Evolutionary conservation across 1,140 invertebrate species (phyloP), one percentile per base, ranked within the genome.

Genomic region (Temnothorax curvispinosus): DNA sequence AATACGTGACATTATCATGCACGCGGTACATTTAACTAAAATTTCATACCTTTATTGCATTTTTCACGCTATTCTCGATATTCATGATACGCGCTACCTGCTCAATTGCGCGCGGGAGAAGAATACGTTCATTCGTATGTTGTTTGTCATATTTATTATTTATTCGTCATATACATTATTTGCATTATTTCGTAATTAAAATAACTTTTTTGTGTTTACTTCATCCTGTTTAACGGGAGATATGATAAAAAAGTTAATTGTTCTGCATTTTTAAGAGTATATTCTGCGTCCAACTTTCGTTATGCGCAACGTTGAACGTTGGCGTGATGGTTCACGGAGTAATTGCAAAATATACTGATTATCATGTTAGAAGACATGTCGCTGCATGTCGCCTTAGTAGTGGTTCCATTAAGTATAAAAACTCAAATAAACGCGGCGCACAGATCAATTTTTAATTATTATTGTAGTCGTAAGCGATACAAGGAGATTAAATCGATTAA

Each of bases 201-300:
- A 35, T 81, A 81, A 81, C 56, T 71, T n/a, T 15, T 71, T 81
- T 52, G 50, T 27, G 8, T 54, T 69, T 52, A 67, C 58, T 56
- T 27, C 15, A 41, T 27, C 4, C 15, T 44, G 21, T 41, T 81
- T 54, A 52, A 56, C n/a, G 8, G 13, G 15, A 27, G 27, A 13
- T 27, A 41, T 38, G 71, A 35, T 21, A 18, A 18, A 81, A 81
- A 71, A 56, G 64, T 71, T 81, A 71, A 69, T 80, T 69, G 47
- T 44, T 27, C 11, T 81, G 77, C 77, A 81, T 81, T 54, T 81
- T 81, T 56, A 71, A 65, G 44, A 78, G 21, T n/a, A 13, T 38
- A 41, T 65, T 65, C 27, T 32, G n/a, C 27, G 35, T 41, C 8
- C 47, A 35, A 21, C n/a, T 52, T 54, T 56, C 21, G 15, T 56